Percentiles rank a stretch among this genome's conserved stretches.
These are phyloP conservation scores for Eucidaris tribuloides DNA, from an alignment of 35 echinoderm and acorn worm species.

Conservation along the genomic window DNA sequence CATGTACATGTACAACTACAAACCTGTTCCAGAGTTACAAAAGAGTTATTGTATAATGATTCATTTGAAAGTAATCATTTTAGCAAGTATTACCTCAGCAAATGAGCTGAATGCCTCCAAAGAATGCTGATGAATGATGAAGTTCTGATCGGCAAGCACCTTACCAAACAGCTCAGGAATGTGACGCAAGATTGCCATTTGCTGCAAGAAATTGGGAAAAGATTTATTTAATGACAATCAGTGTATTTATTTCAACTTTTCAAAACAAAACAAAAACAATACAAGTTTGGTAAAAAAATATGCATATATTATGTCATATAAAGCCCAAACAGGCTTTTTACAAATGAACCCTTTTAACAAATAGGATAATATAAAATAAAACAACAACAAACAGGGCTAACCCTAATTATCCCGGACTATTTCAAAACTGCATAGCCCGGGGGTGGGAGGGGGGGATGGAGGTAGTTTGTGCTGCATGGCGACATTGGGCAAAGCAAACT, in stretches of 20 bases:
- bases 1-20: too few relatives aligned
- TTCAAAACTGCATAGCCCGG: too few relatives aligned
- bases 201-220: slow-evolving; percentile 23
- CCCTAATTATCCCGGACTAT: too few relatives aligned
- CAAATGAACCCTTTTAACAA: not conserved
- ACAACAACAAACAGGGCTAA: too few relatives aligned
- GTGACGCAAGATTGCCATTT: slow-evolving; percentile 17
- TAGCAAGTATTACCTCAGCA: slow-evolving; percentile 53
- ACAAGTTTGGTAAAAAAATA: not conserved
- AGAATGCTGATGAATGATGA: slow-evolving; percentile 49
- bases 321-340: not conserved
- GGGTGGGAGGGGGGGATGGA: too few relatives aligned
- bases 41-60: too few relatives aligned
- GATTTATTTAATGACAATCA: not conserved
- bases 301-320: too few relatives aligned
- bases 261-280: too few relatives aligned
- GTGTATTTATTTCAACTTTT: not conserved
- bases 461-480: too few relatives aligned
- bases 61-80: not conserved
- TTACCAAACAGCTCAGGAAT: slow-evolving; percentile 51
- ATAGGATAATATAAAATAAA: too few relatives aligned
- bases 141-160: slow-evolving; percentile 28
- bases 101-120: slow-evolving; percentile 79
- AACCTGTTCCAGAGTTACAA: too few relatives aligned
- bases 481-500: too few relatives aligned